phyloP scores from a whole-genome alignment of 2,113 vertebrate species.

The Haemorhous mexicanus region DNA sequence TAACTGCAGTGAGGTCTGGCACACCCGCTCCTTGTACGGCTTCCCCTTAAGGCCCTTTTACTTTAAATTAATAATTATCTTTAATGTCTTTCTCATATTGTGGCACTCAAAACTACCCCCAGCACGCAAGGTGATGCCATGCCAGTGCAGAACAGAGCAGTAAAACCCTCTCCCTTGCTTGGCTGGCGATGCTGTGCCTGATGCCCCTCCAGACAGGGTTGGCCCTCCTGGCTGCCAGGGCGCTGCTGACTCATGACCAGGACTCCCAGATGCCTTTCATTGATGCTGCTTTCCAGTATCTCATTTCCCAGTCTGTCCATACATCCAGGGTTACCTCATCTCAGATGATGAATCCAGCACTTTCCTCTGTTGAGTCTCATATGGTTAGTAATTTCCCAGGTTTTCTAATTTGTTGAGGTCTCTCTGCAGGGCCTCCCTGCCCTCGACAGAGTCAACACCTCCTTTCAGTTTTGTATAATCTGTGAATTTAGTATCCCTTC shows the following conservation, averaged over 20 bases:
- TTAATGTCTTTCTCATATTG: not conserved
- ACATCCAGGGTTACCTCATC: not conserved
- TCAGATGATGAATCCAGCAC: accelerated
- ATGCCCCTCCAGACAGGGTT: accelerated
- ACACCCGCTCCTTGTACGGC: not conserved
- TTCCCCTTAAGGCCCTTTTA: not conserved
- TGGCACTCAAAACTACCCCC: accelerated
- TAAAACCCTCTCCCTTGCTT: not conserved
- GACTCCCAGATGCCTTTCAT: not conserved
- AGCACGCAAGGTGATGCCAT: accelerated
- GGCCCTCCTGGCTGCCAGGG: not conserved
- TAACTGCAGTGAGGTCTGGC: not conserved
- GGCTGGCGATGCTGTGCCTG: accelerated
- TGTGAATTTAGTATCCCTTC: not conserved
- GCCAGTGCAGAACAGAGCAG: not conserved
- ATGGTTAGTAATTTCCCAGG: not conserved
- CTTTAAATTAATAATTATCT: not conserved
- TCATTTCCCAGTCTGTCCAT: not conserved
- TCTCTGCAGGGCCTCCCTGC: not conserved
- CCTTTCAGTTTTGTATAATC: not conserved
- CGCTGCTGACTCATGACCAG: not conserved
- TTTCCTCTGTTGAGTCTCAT: accelerated
- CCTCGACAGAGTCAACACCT: not conserved
- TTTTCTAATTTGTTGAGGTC: not conserved
- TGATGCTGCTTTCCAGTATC: not conserved